Base-by-base conservation (phyloP, 2,888 invertebrate genomes). In the Troides oblongomaculatus region DNA sequence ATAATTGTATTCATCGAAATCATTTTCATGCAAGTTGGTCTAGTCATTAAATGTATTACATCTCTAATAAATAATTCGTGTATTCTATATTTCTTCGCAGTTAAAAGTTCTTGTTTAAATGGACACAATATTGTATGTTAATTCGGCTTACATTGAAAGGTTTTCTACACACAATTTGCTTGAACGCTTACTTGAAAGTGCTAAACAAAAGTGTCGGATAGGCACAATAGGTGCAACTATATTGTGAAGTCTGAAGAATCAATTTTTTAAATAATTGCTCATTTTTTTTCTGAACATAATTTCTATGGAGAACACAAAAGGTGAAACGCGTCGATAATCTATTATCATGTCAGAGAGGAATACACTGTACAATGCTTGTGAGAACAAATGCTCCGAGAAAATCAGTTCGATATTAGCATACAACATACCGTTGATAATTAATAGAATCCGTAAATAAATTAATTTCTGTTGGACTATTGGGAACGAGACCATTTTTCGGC, bases 241-340 rank as follows among this genome's bases (percentile, higher is more conserved):
- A 17, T 17, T 50, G 14, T 50, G 17, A 50, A 14, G 50, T 50
- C 50, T 14, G 50, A 5, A 18, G 18, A 18, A 50, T 18, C 17
- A 5, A 14, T 50, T 50, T 50, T 17, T 50, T 39, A 30, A 46
- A 46, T 46, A 10, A 12, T 46, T 8, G 14, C 5, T 50, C 50
- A 50, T 50, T 63, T 62, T 46, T 46, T 36, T 0, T 12, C 18
- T 14, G 18, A 50, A 63, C 5, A 17, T 23, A 62, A 18, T 57
- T 62, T 23, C 50, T 2, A 62, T 61, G 10, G 21, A 50, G 21
- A 50, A 56, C 62, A 21, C 74, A 76, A 77, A 82, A 84, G 82
- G 89, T 84, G 90, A 90, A 90, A 90, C 84, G 85, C 85, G 84
- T 86, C 82, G 77, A 82, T 84, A 21, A 62, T 61, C 17, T 43